Evolutionary conservation across 2,113 vertebrate species (phyloP), one percentile per base, ranked within the genome.

Genomic region (Pavo muticus): DNA sequence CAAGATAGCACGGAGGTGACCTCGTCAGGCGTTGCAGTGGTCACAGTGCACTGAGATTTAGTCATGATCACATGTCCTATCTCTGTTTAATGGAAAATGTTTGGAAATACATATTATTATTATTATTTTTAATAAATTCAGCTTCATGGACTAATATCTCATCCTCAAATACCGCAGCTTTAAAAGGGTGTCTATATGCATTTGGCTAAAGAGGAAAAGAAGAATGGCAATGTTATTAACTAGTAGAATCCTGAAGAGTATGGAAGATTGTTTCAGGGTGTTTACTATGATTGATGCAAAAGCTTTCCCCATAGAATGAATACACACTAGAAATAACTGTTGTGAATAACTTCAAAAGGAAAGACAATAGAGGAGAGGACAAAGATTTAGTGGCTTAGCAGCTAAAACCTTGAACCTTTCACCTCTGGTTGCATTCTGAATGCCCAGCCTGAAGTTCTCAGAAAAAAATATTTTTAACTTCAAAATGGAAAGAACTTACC

Each of bases 401-500:
- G 70, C 44, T 75, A 90, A 73, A 50, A 30, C 27, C 57, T 54
- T 69, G 74, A 93, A 84, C 30, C 10, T 92, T 95, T 96, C 60
- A 77, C 47, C 48, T 92, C 65, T 76, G 50, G 25, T 69, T 56
- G 65, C 32, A 18, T 63, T 25, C 71, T 90, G 52, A 88, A 90
- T 76, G 30, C 16, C 30, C 56, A 92, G 48, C 50, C 52, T 96
- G 63, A 96, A 86, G 47, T 95, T 93, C 77, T 88, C 56, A 84
- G 65, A 57, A 94, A 90, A 90, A 89, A 47, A 27, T 81, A 30
- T 93, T 83, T 94, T 89, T 59, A 86, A 13, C 76, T 95, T 91
- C 71, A 93, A 94, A 96, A 94, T 91, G 37, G 30, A 82, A 95
- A 94, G 73, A 91, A 45, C 30, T 91, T 91, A 92, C 91, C 87